Conservation (phyloP, 2,113 vertebrate species). For the Lepisosteus osseus region DNA sequence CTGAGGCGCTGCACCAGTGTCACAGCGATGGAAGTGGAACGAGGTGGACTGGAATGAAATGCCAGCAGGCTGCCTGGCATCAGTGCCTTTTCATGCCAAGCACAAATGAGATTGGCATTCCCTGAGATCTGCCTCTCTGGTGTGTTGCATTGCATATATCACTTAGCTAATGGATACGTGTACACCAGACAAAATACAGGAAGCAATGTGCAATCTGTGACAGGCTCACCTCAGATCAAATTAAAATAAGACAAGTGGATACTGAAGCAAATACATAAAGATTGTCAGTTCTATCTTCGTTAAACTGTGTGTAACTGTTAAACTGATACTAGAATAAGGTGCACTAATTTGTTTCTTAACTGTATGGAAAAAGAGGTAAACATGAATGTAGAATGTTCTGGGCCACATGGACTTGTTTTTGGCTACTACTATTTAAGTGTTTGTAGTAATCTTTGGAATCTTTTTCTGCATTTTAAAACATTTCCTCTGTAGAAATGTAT, state of each 20-base stretch:
- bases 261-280: no score
- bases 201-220: not conserved
- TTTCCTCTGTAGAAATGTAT: no score
- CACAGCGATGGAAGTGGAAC: slow-evolving; percentile 8
- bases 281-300: no score
- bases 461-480: no score
- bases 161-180: not conserved
- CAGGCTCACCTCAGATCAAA: not conserved
- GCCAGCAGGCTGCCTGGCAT: slow-evolving; percentile 36
- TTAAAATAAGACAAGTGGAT: no score
- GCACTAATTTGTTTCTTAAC: not conserved
- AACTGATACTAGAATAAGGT: no score
- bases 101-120: slow-evolving; percentile 47
- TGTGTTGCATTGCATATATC: slow-evolving; percentile 27
- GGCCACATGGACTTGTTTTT: no score
- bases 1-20: slow-evolving; percentile 24
- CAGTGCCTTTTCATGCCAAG: slow-evolving; percentile 30
- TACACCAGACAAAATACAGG: not conserved
- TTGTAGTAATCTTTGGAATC: no score
- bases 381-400: no score
- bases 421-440: no score
- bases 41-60: slow-evolving; percentile 25
- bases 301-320: no score
- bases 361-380: slow-evolving; percentile 14
- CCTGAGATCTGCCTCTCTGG: slow-evolving; percentile 23